Evolutionary conservation across 2,113 vertebrate genomes (phyloP).

Genomic region (Labeo catla): DNA sequence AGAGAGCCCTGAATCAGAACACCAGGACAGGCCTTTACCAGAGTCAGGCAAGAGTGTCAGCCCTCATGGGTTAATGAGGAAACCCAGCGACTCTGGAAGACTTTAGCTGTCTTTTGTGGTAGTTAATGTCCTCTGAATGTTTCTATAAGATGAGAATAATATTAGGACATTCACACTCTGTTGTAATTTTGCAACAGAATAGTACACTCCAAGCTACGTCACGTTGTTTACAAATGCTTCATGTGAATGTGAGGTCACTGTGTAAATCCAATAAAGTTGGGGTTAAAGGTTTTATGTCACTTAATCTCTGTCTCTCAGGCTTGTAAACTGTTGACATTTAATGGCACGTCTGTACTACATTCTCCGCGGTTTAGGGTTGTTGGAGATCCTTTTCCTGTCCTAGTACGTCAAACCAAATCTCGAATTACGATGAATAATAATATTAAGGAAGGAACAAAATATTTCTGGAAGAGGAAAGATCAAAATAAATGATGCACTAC

Average conservation of each 20-base stretch:
- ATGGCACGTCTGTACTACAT: background rate
- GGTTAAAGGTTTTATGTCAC: background rate
- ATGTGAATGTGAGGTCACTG: background rate
- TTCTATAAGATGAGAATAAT: background rate
- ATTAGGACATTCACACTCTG: background rate
- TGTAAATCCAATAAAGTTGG: background rate
- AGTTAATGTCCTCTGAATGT: background rate
- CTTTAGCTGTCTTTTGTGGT: conserved; percentile 20
- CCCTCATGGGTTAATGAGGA: conserved; percentile 41
- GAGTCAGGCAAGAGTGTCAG: background rate
- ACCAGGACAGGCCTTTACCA: background rate
- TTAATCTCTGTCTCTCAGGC: background rate
- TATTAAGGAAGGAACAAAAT: background rate
- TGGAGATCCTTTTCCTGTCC: background rate
- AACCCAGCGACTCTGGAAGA: conserved; percentile 54
- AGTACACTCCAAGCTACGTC: background rate
- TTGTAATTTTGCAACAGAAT: background rate
- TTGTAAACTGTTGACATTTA: background rate
- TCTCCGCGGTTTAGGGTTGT: background rate
- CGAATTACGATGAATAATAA: background rate
- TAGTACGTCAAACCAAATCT: background rate
- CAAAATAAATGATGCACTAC: background rate
- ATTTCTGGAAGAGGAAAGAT: background rate
- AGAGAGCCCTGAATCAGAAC: background rate
- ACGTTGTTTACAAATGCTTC: background rate